Percentiles rank a stretch among this genome's conserved stretches.
Conservation (phyloP, 2,888 invertebrate species). For the Polyommatus icarus region DNA sequence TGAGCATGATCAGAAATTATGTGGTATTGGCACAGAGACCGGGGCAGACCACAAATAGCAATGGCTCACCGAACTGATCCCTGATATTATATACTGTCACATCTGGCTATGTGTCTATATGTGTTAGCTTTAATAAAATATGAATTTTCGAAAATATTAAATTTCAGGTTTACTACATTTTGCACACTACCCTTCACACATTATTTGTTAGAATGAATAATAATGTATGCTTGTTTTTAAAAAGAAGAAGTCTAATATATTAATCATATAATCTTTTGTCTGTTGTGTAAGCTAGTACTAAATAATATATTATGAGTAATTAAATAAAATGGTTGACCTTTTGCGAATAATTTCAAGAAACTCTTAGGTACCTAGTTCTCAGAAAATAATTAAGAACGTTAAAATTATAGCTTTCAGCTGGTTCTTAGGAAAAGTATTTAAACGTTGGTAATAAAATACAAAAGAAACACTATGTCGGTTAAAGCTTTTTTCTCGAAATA, state of each 20-base stretch:
- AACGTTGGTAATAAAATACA: background rate
- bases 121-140: background rate
- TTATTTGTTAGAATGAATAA: too few species aligned
- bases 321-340: background rate
- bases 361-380: background rate
- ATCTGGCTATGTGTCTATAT: background rate
- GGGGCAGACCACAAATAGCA: conserved; percentile 25
- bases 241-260: too few species aligned
- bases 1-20: conserved; percentile 26
- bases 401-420: background rate
- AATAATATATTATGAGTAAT: background rate
- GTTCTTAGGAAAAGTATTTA: background rate
- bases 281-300: background rate
- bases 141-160: background rate
- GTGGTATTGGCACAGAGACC: conserved; percentile 27
- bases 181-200: background rate
- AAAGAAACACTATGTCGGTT: background rate
- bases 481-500: background rate
- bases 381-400: background rate
- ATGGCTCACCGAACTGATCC: conserved; percentile 20
- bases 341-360: background rate
- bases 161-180: background rate
- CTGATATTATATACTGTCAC: background rate
- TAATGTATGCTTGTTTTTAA: background rate
- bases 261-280: too few species aligned